Percentiles rank a stretch among this genome's conserved stretches.
Conservation (phyloP, 1,140 invertebrate species). For the Xylocopa sonorina region DNA sequence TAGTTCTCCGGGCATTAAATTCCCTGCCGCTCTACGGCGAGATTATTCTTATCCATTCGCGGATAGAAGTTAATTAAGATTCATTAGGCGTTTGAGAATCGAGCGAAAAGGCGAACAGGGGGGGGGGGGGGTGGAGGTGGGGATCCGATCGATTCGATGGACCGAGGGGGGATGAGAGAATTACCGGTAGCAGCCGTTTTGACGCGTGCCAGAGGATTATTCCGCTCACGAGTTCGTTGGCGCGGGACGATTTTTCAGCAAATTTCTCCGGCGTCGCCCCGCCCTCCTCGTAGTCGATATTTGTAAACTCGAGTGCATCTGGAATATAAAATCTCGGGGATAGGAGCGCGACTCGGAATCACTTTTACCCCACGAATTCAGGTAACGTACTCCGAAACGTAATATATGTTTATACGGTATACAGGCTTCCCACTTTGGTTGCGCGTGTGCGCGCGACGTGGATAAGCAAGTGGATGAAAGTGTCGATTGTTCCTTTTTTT, state of each 20-base stretch:
- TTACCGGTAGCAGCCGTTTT: background rate
- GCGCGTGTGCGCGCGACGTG: constrained; percentile 30
- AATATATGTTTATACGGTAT: constrained; percentile 48
- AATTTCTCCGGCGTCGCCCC: constrained; percentile 34
- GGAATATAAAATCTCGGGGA: constrained; percentile 45
- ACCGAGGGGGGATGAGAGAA: too few relatives aligned
- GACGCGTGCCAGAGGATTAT: constrained; percentile 1
- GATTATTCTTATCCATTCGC: constrained; percentile 25
- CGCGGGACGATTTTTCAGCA: constrained; percentile 33
- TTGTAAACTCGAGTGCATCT: constrained; percentile 54
- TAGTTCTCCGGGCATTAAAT: constrained; percentile 24
- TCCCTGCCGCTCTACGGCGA: background rate
- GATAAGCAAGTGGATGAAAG: constrained; percentile 49
- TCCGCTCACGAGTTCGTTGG: constrained; percentile 18
- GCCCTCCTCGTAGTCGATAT: constrained; percentile 24
- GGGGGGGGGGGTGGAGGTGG: fast-evolving
- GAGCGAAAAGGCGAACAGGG: background rate
- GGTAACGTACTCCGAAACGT: constrained; percentile 52
- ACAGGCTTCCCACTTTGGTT: constrained; percentile 19
- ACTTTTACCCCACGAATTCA: constrained; percentile 52
- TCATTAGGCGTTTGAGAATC: constrained; percentile 30
- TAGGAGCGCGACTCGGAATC: constrained; percentile 42
- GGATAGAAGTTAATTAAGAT: constrained; percentile 30
- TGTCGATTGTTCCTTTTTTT: constrained; percentile 58
- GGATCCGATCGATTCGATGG: too few relatives aligned